A percentile compares a stretch with the other conserved stretches of the same genome.
phyloP scores from a whole-genome alignment of 2,113 vertebrate species.

The Carassius carassius region DNA sequence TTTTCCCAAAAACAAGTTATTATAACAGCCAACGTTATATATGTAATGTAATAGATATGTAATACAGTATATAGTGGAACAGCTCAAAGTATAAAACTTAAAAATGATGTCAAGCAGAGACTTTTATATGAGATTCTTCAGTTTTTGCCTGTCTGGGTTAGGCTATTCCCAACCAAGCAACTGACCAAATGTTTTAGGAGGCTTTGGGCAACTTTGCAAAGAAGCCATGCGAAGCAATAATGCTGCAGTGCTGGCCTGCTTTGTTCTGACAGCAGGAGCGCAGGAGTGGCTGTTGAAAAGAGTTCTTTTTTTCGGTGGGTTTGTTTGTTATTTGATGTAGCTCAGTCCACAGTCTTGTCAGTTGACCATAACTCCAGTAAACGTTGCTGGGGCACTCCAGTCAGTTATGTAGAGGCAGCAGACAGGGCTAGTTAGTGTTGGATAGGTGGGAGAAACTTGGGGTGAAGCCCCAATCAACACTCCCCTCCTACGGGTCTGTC shows the following conservation, averaged over 20 bases:
- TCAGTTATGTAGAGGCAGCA: constrained; percentile 21
- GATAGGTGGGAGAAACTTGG: constrained; percentile 22
- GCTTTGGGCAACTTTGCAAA: constrained; percentile 70
- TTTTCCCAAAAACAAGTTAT: not conserved
- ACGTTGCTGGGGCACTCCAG: not conserved
- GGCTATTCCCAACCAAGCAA: not conserved
- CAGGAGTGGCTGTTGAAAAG: constrained; percentile 61
- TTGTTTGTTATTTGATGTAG: constrained; percentile 35
- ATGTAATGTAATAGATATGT: not conserved
- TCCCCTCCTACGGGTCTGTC: constrained; percentile 30
- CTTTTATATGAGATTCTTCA: not conserved
- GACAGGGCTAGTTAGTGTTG: constrained; percentile 14
- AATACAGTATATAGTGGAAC: not conserved
- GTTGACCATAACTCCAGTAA: constrained; percentile 20
- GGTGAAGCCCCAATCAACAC: constrained; percentile 44
- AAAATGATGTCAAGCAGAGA: not conserved
- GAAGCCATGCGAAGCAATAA: constrained; percentile 10
- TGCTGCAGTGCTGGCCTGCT: constrained; percentile 63
- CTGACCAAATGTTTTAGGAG: constrained; percentile 39
- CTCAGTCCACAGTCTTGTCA: constrained; percentile 20
- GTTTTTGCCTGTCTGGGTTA: not conserved
- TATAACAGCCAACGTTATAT: not conserved
- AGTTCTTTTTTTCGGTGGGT: not conserved
- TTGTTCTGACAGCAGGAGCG: constrained; percentile 61
- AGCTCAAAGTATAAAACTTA: not conserved